Evolutionary conservation across 1,140 invertebrate genomes (phyloP), one percentile per base, ranked within the genome.

Genomic region (Plutomurus gul): DNA sequence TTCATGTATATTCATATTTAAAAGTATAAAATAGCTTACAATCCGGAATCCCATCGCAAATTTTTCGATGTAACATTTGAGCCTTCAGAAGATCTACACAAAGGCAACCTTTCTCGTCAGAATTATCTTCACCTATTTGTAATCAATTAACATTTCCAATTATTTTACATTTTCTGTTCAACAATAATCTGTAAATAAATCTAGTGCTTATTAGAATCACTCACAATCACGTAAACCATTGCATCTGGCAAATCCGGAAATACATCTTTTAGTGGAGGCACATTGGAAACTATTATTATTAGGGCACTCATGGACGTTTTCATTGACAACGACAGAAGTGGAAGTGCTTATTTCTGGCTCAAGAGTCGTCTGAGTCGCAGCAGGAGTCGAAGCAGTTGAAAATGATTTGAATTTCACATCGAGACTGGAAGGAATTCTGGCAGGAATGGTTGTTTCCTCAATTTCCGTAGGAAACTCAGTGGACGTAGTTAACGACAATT

Each of bases 171-270:
- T n/a, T n/a, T n/a, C n/a, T n/a, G n/a, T n/a, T n/a, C n/a, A n/a
- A n/a, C n/a, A 65, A 65, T 8, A 25, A 65, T 6, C 5, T 27
- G n/a, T 6, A 65, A 65, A 65, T 51, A 25, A 22, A 7, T 22
- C 3, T 25, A 27, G 11, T 65, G 30, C 6, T 22, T 30, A 65
- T 65, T 33, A 65, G 43, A n/a, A n/a, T n/a, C n/a, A n/a, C n/a
- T n/a, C n/a, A 74, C 93, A 95, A 84, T 95, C 93, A 7, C 91
- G 87, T 4, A 93, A 85, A 84, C 91, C 90, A 84, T 95, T 94
- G 84, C 93, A 95, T 75, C 91, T 88, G 3, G 90, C 89, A 10
- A 89, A 89, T 47, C 88, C 84, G 0, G 92, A 89, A 16, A 94
- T 86, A 85, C 93, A 95, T 81, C 89, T 89, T 0, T 91, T 92